Conservation (phyloP, 2,797 vertebrate genomes). For the Aldrovandia affinis region DNA sequence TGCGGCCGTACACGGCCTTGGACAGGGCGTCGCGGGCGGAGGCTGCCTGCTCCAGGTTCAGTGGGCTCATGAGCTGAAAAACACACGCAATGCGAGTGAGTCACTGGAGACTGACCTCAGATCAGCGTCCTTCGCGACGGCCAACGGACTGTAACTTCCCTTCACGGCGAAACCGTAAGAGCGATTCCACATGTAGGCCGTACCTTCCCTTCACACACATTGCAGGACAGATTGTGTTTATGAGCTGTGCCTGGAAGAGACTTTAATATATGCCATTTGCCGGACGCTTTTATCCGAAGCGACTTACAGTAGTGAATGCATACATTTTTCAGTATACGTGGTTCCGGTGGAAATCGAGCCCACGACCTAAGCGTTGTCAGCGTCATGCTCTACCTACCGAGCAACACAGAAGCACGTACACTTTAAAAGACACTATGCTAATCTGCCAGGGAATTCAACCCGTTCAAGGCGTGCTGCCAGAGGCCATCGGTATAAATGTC, state of each 20-base stretch:
- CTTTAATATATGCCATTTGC: too few relatives aligned
- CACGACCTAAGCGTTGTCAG: too few relatives aligned
- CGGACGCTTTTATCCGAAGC: too few relatives aligned
- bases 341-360: too few relatives aligned
- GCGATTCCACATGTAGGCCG: not conserved
- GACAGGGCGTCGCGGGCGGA: slow-evolving; percentile 90
- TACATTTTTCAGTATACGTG: too few relatives aligned
- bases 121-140: not conserved
- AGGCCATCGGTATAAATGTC: not conserved
- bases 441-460: not conserved
- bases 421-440: not conserved
- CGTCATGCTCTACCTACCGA: too few relatives aligned
- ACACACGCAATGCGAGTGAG: slow-evolving; percentile 30
- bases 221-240: not conserved
- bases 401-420: too few relatives aligned
- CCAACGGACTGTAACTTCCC: not conserved
- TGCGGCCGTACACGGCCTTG: slow-evolving; percentile 93
- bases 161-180: not conserved
- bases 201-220: not conserved
- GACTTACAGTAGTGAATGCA: too few relatives aligned
- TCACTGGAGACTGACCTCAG: not conserved
- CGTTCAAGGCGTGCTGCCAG: not conserved
- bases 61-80: slow-evolving; percentile 86
- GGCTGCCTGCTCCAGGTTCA: slow-evolving; percentile 93
- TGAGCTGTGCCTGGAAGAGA: not conserved